Percentiles rank a stretch among this genome's conserved stretches.
These are phyloP conservation scores for Perca fluviatilis DNA, from an alignment of 2,113 vertebrate species.

Conservation along the genomic window DNA sequence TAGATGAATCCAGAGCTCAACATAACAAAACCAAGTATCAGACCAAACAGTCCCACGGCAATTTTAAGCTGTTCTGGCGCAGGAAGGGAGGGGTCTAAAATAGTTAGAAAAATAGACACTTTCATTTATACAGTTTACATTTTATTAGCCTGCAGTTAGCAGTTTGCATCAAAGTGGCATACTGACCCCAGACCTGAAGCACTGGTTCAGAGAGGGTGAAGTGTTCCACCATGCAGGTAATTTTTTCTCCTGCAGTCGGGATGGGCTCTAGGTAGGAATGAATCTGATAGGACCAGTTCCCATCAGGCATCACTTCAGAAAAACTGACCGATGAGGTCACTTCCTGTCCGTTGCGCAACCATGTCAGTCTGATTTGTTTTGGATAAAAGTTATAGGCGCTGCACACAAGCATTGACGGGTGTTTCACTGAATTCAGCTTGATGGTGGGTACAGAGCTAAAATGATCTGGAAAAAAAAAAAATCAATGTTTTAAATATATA, in stretches of 20 bases:
- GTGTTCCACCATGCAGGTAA: slow-evolving; percentile 47
- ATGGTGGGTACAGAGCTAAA: slow-evolving; percentile 6
- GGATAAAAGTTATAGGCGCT: slow-evolving; percentile 52
- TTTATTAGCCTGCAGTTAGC: too few relatives aligned
- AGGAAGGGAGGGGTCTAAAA: slow-evolving; percentile 25
- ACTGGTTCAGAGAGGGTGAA: neutral
- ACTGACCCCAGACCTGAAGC: slow-evolving; percentile 34
- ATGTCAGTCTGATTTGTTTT: slow-evolving; percentile 32
- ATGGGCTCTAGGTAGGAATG: slow-evolving; percentile 27
- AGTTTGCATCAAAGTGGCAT: neutral
- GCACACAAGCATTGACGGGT: slow-evolving; percentile 27
- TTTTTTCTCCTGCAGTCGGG: neutral
- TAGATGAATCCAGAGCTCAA: slow-evolving; percentile 20
- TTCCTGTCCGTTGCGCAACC: slow-evolving; percentile 31
- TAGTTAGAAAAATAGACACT: neutral
- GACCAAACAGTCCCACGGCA: slow-evolving; percentile 15
- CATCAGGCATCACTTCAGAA: slow-evolving; percentile 20
- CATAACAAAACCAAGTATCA: neutral
- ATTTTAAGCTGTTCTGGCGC: neutral
- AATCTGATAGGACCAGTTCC: slow-evolving; percentile 27
- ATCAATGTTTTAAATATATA: too few relatives aligned
- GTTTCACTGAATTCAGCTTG: slow-evolving; percentile 23
- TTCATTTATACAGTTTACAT: too few relatives aligned
- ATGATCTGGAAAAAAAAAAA: neutral
- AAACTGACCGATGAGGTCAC: neutral